Evolutionary conservation across 1,140 invertebrate species (phyloP), one percentile per base, ranked within the genome.

Genomic region (Acyrthosiphon pisum): DNA sequence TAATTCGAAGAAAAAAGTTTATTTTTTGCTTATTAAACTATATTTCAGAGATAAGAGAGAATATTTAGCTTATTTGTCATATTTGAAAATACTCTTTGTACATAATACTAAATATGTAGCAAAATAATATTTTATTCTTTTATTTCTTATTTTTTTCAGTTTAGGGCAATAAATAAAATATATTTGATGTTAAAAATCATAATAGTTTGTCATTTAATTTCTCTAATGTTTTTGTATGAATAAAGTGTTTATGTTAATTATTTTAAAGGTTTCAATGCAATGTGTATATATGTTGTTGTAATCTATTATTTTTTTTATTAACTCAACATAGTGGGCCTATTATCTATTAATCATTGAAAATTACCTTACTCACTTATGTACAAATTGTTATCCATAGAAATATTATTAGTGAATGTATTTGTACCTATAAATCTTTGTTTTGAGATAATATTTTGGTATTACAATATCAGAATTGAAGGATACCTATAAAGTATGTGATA

Each of bases 51-150:
- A 76, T 76, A 76, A 76, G 60, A 76, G 60, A 30, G 60, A 76
- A 76, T 76, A 76, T 76, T 76, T 76, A 76, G 60, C 60, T 76
- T 76, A 76, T 76, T 76, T 76, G n/a, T 76, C 60, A 76, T 76
- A 76, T 76, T 76, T 76, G 30, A 76, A 76, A 76, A 76, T 76
- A 76, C n/a, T 76, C n/a, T 76, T 14, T 76, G 60, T 76, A 76
- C 30, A 76, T n/a, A 76, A 76, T n/a, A 76, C 60, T 76, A 76
- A 76, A n/a, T 76, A n/a, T 76, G 60, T 76, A 76, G n/a, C 4
- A n/a, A 76, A 76, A 76, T 76, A 76, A 35, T 68, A 68, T 76
- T n/a, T n/a, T 76, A n/a, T 76, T 76, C 14, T 76, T n/a, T n/a
- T 68, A 14, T 68, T 68, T n/a, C 11, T 14, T 68, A 14, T 68